A percentile compares a stretch with the other conserved stretches of the same genome.
These are phyloP conservation scores for Alcedo quadribrachys DNA, from an alignment of 2,797 vertebrate genomes.

Conservation along the genomic window DNA sequence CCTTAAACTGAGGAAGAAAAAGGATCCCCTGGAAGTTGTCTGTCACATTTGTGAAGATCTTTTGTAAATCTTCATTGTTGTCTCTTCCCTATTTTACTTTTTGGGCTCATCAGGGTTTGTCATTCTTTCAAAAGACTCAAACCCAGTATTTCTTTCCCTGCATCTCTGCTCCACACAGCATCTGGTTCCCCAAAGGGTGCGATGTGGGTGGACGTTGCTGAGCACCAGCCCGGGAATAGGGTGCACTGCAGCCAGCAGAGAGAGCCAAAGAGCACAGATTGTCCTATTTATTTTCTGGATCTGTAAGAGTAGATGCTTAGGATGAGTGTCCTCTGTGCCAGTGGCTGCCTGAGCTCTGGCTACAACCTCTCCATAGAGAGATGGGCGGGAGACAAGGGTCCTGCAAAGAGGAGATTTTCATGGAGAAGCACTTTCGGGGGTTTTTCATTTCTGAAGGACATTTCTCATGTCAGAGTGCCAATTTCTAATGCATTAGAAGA, in stretches of 20 bases:
- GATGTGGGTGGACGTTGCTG: neutral
- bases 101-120: neutral
- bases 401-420: neutral
- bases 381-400: neutral
- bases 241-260: slow-evolving; percentile 58
- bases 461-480: neutral
- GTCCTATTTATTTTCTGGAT: neutral
- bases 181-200: neutral
- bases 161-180: neutral
- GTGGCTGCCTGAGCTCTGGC: neutral
- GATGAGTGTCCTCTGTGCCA: neutral
- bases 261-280: slow-evolving; percentile 55
- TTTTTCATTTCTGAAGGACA: neutral
- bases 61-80: neutral
- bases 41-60: neutral
- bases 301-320: neutral
- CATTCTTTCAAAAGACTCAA: neutral
- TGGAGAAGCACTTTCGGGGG: neutral
- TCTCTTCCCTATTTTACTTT: neutral
- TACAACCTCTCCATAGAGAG: accelerated
- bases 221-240: neutral
- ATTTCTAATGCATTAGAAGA: neutral
- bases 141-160: neutral
- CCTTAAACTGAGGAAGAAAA: neutral
- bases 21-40: neutral